Base-by-base conservation (phyloP, 2,888 invertebrate genomes). In the Nebria salina region DNA sequence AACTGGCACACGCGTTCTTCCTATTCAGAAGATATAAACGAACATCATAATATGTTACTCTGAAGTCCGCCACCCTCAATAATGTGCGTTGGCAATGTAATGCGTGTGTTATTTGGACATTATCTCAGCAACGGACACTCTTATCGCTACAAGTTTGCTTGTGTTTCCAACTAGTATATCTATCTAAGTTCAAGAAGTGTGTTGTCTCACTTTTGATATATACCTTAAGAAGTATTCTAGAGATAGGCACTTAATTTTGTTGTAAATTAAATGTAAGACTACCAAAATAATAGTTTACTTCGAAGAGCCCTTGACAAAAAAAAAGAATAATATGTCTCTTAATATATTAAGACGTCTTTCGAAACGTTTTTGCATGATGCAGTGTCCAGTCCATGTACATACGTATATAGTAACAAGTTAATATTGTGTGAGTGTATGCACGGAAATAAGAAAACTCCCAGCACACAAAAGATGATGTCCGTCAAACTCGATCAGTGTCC, bases 401-500 rank as follows among this genome's bases (percentile, higher is more conserved):
- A 11, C 1, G 1, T 54, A 8, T 13, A 54, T 54, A 54, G 54
- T 11, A 54, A 54, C 54, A 54, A 54, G 54, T 54, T 54, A 54
- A 54, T 54, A 54, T 54, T 54, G 54, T 54, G 70, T 20, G 70
- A 20, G 70, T 70, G 26, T 70, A 70, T 70, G 70, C 70, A 70
- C 54, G 54, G 54, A 54, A 26, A 70, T 70, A 70, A 70, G 70
- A 70, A 25, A 70, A 25, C 70, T 25, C 73, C 15, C 15, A 9
- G 43, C 15, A 41, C 72, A 34, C n/a, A 68, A 25, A 26, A 68
- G 68, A 68, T 73, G 73, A 41, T 73, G 43, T 26, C 54, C 73
- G 42, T 42, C n/a, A 15, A 73, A 41, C 73, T 42, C 73, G 11
- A 72, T 34, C 41, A 41, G n/a, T 73, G 73, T 73, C 73, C 73